Conservation (phyloP, 1,140 invertebrate genomes). For the Megathymus violae region DNA sequence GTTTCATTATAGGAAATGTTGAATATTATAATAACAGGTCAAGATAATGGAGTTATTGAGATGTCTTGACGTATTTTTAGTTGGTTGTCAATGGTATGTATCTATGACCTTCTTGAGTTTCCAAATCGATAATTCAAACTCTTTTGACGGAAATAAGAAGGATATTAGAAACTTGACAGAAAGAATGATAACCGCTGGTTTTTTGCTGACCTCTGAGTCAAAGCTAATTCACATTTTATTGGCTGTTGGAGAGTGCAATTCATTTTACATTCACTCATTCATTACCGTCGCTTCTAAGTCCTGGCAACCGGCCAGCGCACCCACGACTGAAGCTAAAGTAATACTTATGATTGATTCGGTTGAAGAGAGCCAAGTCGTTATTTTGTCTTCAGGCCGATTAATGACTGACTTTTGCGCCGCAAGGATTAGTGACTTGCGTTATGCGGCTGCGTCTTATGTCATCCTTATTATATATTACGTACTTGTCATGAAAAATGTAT, state of each 20-base stretch:
- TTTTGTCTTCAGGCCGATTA: constrained; percentile 22
- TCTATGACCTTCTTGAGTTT: too few relatives aligned
- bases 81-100: too few relatives aligned
- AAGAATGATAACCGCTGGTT: constrained; percentile 7
- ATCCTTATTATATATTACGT: not conserved
- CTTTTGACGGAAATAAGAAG: not conserved
- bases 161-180: constrained; percentile 5
- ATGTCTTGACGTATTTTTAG: too few relatives aligned
- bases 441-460: not conserved
- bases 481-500: not conserved
- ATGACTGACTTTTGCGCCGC: not conserved
- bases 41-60: too few relatives aligned
- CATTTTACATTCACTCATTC: constrained; percentile 24
- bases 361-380: constrained; percentile 19
- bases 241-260: constrained; percentile 20
- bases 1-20: too few relatives aligned
- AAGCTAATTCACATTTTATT: constrained; percentile 24
- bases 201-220: constrained; percentile 1
- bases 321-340: constrained; percentile 4
- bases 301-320: not conserved
- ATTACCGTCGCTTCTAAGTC: constrained; percentile 20
- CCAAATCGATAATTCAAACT: not conserved
- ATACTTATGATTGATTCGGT: constrained; percentile 25
- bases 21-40: too few relatives aligned
- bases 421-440: not conserved